phyloP scores from a whole-genome alignment of 2,888 invertebrate genomes.

The Athetis lepigone region DNA sequence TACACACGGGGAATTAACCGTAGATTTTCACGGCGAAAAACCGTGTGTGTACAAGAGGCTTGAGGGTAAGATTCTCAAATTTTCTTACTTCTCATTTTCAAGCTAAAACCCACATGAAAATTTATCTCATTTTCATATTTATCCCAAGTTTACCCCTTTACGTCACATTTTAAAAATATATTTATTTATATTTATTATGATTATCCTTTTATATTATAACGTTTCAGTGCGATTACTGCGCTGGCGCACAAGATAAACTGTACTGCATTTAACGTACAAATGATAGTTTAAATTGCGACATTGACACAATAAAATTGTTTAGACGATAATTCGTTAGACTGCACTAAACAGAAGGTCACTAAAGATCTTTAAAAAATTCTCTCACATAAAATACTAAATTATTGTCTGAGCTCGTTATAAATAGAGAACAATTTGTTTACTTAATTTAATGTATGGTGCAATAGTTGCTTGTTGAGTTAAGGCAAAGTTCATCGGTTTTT shows the following conservation, averaged over 20 bases:
- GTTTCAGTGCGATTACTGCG: not conserved
- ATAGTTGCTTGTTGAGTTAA: constrained; percentile 8
- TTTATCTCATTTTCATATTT: no score
- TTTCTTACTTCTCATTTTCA: no score
- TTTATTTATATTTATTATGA: no score
- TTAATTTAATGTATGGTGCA: constrained; percentile 8
- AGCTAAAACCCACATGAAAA: no score
- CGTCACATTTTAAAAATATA: no score
- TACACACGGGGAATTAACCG: no score
- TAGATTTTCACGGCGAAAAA: no score
- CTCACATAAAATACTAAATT: constrained; percentile 20
- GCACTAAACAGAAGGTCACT: constrained; percentile 33
- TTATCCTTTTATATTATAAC: no score
- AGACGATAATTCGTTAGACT: constrained; percentile 12
- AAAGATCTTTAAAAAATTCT: constrained; percentile 24
- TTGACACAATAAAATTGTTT: constrained; percentile 46
- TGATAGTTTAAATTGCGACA: constrained; percentile 35
- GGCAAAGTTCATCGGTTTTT: not conserved
- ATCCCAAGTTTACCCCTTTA: no score
- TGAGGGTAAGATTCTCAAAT: no score
- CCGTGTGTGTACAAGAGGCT: no score
- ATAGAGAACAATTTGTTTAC: constrained; percentile 7
- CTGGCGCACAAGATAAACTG: not conserved
- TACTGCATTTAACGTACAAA: constrained; percentile 9
- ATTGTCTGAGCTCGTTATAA: constrained; percentile 11